Base-by-base conservation (phyloP, 2,797 vertebrate species). In the Leuciscus waleckii region DNA sequence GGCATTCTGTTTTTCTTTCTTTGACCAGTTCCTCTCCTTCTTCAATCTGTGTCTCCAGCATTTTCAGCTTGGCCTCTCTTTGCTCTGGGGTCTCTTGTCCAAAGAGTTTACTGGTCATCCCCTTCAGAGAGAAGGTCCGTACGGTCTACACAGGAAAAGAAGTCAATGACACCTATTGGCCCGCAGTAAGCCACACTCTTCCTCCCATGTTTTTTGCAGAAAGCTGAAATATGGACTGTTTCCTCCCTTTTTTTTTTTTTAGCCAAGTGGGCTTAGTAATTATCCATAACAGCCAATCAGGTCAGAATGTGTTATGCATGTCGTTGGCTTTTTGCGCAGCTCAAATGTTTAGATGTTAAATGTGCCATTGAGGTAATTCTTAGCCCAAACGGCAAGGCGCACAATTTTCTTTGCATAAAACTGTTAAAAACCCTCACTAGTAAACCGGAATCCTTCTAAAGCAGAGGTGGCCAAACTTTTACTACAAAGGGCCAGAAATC, bases 51-150 rank as follows among this genome's bases (percentile, higher is more conserved):
- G 98, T 97, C 92, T 99, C 98, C 88, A 99, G 93, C 84, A 96
- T 90, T 86, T 97, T 97, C 87, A 98, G 92, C 73, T 97, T 95
- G 90, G 96, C 95, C 91, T 98, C 97, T 88, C 98, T 96, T 91
- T 98, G 97, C 93, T 98, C 98, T 0, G 97, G 96, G 2, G 97
- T 97, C 93, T 99, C 98, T 90, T 98, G 98, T 61, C 98, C 98
- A 13, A 99, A 99, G 16, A 99, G 95, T 90, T 98, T 99, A 92
- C 96, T 98, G 89, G 97, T 98, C 97, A 99, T 97, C 16, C 98
- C 98, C 90, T 99, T 99, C 79, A 99, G 92, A 63, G 98, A 99
- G 92, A 99, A 99, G 0, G 97, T 97, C 89, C 96, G 95, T 76
- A 99, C 94, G 4, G 97, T 98, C 98, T 99, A 91, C 82, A 91